A percentile compares a stretch with the other conserved stretches of the same genome.
These are phyloP conservation scores for Sebastes matsubarae DNA, from an alignment of 2,797 vertebrate genomes.

Conservation along the genomic window DNA sequence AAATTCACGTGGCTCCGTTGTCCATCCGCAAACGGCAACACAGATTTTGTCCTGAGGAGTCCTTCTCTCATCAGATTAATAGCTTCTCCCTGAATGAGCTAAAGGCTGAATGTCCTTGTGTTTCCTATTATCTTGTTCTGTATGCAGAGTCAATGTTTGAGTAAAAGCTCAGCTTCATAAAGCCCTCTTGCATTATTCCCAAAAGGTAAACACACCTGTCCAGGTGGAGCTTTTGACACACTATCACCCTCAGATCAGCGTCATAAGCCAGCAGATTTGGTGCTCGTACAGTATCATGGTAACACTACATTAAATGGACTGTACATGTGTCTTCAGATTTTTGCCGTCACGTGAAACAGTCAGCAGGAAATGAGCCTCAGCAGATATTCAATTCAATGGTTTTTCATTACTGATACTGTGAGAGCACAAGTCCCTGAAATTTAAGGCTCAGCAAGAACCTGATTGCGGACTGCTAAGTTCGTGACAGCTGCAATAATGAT, in stretches of 20 bases:
- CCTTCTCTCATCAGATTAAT: conserved; percentile 56
- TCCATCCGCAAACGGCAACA: conserved; percentile 21
- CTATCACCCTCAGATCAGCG: conserved; percentile 33
- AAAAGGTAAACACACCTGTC: conserved; percentile 75
- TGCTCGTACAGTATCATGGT: background rate
- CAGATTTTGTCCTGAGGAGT: conserved; percentile 34
- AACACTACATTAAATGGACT: background rate
- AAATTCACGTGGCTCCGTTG: conserved; percentile 10
- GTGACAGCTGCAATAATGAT: conserved; percentile 58
- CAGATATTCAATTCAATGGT: conserved; percentile 13
- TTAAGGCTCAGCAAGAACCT: conserved; percentile 12
- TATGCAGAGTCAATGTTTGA: conserved; percentile 69
- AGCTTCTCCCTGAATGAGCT: conserved; percentile 49
- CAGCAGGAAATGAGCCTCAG: conserved; percentile 5
- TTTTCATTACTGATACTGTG: conserved; percentile 37
- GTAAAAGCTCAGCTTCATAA: conserved; percentile 61
- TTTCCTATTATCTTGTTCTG: conserved; percentile 41
- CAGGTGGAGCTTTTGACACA: conserved; percentile 53
- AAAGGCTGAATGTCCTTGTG: conserved; percentile 51
- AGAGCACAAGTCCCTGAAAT: conserved; percentile 48
- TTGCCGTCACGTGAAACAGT: background rate
- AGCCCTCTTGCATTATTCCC: conserved; percentile 57
- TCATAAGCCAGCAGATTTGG: conserved; percentile 24
- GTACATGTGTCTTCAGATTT: background rate
- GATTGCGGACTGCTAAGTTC: conserved; percentile 27